Percentiles rank a stretch among this genome's conserved stretches.
Evolutionary conservation across 2,113 vertebrate genomes (phyloP).

Genomic region (Pseudorhombus dupliciocellatus): DNA sequence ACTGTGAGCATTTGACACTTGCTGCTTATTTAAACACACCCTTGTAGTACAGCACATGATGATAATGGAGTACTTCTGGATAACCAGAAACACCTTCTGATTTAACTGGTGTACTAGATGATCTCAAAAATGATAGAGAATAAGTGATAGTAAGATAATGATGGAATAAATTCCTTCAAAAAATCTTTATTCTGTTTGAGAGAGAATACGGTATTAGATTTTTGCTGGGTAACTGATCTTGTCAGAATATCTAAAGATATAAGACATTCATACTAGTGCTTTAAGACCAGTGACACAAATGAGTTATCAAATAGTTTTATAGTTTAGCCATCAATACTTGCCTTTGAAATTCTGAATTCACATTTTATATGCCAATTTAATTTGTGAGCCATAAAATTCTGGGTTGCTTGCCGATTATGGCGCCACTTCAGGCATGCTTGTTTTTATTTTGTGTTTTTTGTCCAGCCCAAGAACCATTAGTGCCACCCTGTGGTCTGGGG

Average conservation of each 20-base stretch:
- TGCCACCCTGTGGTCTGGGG: neutral
- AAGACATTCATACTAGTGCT: neutral
- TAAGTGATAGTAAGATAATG: neutral
- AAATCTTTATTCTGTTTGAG: constrained; percentile 3
- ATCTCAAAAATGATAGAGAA: constrained; percentile 5
- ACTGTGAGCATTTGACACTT: neutral
- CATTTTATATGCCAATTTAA: no score
- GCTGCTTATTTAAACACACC: neutral
- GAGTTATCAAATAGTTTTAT: neutral
- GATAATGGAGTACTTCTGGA: neutral
- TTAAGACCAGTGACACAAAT: neutral
- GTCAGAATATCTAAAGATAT: neutral
- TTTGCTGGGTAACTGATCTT: neutral
- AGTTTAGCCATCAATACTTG: neutral
- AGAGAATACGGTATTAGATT: no score
- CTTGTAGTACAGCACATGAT: neutral
- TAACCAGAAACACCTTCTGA: neutral
- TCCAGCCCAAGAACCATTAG: neutral
- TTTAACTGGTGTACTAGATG: neutral
- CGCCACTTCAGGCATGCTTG: no score
- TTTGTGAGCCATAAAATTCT: no score
- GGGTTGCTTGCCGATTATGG: no score
- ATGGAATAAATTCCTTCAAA: neutral
- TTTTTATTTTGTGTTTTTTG: no score
- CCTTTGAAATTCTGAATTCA: neutral